Evolutionary conservation across 2,888 invertebrate species (phyloP).

Genomic region (Junonia oenone): DNA sequence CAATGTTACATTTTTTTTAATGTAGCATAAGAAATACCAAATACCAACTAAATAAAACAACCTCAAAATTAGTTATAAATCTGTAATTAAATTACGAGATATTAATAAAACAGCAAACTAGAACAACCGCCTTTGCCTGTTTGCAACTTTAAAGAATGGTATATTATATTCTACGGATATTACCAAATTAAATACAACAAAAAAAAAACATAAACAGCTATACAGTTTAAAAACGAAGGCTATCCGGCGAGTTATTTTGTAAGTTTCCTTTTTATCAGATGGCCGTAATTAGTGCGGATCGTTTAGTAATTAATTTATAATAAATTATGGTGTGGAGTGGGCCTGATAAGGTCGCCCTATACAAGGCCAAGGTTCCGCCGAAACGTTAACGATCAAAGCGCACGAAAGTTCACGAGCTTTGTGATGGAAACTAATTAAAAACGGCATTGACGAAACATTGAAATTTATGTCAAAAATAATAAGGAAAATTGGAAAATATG

Average conservation of each 20-base stretch:
- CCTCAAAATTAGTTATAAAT: too few species aligned
- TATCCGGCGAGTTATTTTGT: constrained; percentile 28
- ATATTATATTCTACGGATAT: constrained; percentile 13
- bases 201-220: constrained; percentile 15
- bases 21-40: too few species aligned
- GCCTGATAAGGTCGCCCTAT: constrained; percentile 21
- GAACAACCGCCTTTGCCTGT: not conserved
- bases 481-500: too few species aligned
- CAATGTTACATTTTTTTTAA: too few species aligned
- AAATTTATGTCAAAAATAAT: not conserved
- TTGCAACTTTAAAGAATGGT: not conserved
- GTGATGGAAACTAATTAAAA: constrained; percentile 13
- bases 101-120: not conserved
- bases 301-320: constrained; percentile 24
- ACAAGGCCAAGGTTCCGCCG: constrained; percentile 30
- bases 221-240: constrained; percentile 21
- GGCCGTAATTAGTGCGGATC: constrained; percentile 32
- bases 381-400: constrained; percentile 9
- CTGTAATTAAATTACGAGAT: not conserved
- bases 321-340: constrained; percentile 18
- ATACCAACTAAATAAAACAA: too few species aligned
- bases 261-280: constrained; percentile 33
- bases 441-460: not conserved
- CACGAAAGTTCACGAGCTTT: constrained; percentile 19
- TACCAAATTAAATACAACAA: constrained; percentile 16